Evolutionary conservation across 2,797 vertebrate genomes (phyloP).

Genomic region (Anolis apletophallus): DNA sequence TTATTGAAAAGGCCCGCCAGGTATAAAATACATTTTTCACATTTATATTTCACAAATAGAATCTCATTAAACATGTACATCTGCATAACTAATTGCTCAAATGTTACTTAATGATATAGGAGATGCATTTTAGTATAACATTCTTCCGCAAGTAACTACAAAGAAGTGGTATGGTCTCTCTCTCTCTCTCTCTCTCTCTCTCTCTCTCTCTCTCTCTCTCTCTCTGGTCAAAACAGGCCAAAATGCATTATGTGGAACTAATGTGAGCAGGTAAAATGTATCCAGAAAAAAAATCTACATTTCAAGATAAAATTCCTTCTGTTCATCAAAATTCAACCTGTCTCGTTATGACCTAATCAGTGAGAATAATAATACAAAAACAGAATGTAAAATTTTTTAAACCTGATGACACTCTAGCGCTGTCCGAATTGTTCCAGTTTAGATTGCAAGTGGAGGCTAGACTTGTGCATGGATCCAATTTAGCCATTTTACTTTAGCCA

Average conservation of each 20-base stretch:
- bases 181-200: neutral
- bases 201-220: neutral
- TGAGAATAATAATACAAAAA: neutral
- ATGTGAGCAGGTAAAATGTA: neutral
- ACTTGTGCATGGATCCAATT: too few relatives aligned
- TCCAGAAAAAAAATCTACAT: neutral
- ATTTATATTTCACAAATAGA: neutral
- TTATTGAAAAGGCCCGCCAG: too few relatives aligned
- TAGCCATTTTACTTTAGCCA: too few relatives aligned
- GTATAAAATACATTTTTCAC: neutral
- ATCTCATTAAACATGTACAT: neutral
- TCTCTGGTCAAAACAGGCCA: neutral
- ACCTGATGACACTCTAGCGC: neutral
- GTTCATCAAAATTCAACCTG: neutral
- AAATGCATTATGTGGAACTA: neutral
- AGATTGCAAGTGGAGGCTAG: neutral
- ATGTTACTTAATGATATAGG: neutral
- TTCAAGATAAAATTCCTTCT: neutral
- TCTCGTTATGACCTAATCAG: neutral
- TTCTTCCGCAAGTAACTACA: too few relatives aligned
- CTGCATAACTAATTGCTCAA: neutral
- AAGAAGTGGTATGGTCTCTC: too few relatives aligned
- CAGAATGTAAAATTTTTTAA: neutral
- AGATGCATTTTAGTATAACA: too few relatives aligned
- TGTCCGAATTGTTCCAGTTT: neutral